Percentiles rank a stretch among this genome's conserved stretches.
Conservation (phyloP, 2,888 invertebrate species). For the Beris chalybata region DNA sequence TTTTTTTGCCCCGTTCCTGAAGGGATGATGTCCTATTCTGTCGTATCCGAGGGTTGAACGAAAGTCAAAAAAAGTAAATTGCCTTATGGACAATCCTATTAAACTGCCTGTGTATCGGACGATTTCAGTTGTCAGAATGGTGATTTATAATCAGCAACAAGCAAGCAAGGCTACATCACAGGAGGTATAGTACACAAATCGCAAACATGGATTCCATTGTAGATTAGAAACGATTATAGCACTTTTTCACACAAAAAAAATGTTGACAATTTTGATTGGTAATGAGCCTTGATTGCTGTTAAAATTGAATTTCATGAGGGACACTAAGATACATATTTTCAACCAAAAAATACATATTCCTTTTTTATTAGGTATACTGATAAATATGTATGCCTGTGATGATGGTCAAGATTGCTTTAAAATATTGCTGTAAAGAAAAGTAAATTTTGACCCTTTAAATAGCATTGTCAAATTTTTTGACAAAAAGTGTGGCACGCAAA, state of each 20-base stretch:
- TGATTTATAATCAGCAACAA: constrained; percentile 30
- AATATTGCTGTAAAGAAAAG: too few relatives aligned
- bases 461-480: too few relatives aligned
- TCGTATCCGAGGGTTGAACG: constrained; percentile 3
- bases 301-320: constrained; percentile 11
- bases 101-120: constrained; percentile 10
- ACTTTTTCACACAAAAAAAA: constrained; percentile 25
- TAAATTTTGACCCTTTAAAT: too few relatives aligned
- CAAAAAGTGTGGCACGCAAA: too few relatives aligned
- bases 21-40: too few relatives aligned
- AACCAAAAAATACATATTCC: too few relatives aligned
- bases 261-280: constrained; percentile 16
- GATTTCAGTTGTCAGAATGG: constrained; percentile 21
- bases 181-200: constrained; percentile 17
- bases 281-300: constrained; percentile 15
- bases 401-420: too few relatives aligned
- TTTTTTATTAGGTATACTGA: too few relatives aligned
- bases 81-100: constrained; percentile 23
- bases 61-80: neutral
- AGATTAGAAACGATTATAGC: constrained; percentile 25
- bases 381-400: too few relatives aligned
- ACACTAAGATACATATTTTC: too few relatives aligned
- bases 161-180: constrained; percentile 16
- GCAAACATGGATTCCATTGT: neutral
- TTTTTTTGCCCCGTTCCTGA: too few relatives aligned